Percentiles rank a stretch among this genome's conserved stretches.
These are phyloP conservation scores for Drosophila lowei DNA, from an alignment of 1,140 invertebrate genomes.

Conservation along the genomic window DNA sequence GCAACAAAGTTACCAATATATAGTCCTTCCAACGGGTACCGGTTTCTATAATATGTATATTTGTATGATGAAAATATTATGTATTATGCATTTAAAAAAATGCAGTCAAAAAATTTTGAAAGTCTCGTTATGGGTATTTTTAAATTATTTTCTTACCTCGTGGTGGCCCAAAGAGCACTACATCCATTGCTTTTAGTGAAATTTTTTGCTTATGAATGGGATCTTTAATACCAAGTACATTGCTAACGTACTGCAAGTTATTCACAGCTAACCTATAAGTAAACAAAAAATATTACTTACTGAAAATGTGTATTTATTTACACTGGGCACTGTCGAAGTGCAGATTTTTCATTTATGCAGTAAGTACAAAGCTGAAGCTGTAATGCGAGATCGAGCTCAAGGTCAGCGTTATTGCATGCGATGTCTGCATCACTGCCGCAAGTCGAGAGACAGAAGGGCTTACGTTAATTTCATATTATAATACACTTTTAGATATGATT, in stretches of 20 bases:
- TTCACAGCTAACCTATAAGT: constrained; percentile 92
- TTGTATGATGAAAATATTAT: not conserved
- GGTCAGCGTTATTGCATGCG: no score
- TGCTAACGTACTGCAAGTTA: constrained; percentile 94
- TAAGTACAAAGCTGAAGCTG: no score
- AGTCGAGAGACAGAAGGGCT: no score
- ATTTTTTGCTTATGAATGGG: constrained; percentile 98
- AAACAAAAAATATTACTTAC: not conserved
- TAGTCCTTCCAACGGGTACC: constrained; percentile 94
- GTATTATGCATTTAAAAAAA: no score
- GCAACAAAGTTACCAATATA: constrained; percentile 90
- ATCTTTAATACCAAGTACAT: constrained; percentile 97
- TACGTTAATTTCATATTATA: no score
- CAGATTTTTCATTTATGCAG: no score
- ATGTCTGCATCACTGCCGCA: no score
- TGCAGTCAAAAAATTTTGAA: no score
- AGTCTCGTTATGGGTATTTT: no score
- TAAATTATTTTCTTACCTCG: constrained; percentile 88
- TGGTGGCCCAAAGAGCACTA: constrained; percentile 98
- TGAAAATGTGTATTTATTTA: not conserved
- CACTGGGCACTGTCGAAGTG: no score
- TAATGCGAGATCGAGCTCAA: no score
- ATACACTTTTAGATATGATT: no score
- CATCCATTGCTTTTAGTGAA: constrained; percentile 97
- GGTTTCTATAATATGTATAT: constrained; percentile 63